phyloP scores from a whole-genome alignment of 2,113 vertebrate genomes.

The Xyrauchen texanus region DNA sequence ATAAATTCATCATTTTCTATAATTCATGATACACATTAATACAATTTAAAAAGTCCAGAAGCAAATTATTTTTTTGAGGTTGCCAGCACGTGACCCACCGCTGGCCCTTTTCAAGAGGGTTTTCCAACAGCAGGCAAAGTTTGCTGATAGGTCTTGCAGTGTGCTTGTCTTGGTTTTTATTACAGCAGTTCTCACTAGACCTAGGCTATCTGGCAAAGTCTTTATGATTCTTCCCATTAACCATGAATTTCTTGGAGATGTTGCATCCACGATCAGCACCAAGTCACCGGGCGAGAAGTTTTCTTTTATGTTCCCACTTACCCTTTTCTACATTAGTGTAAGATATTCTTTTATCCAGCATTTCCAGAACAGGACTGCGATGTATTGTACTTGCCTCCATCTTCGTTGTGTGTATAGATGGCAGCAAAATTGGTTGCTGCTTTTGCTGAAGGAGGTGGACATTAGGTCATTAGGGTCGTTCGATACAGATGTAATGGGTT shows the following conservation, averaged over 20 bases:
- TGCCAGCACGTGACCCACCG: too few relatives aligned
- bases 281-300: background rate
- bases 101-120: background rate
- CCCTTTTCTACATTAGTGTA: background rate
- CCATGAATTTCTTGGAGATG: background rate
- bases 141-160: background rate
- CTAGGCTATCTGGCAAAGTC: background rate
- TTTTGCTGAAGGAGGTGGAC: background rate
- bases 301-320: background rate
- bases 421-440: too few relatives aligned
- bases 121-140: background rate
- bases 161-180: background rate
- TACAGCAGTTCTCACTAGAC: background rate
- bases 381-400: conserved; percentile 23
- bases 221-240: background rate
- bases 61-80: too few relatives aligned
- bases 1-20: too few relatives aligned
- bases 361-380: conserved; percentile 1
- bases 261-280: background rate
- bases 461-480: conserved; percentile 7
- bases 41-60: too few relatives aligned
- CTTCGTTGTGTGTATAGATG: background rate
- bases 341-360: background rate
- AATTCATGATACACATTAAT: too few relatives aligned
- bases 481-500: background rate